Evolutionary conservation across 2,797 vertebrate genomes (phyloP), one percentile per base, ranked within the genome.

Genomic region (Siniperca undulata): DNA sequence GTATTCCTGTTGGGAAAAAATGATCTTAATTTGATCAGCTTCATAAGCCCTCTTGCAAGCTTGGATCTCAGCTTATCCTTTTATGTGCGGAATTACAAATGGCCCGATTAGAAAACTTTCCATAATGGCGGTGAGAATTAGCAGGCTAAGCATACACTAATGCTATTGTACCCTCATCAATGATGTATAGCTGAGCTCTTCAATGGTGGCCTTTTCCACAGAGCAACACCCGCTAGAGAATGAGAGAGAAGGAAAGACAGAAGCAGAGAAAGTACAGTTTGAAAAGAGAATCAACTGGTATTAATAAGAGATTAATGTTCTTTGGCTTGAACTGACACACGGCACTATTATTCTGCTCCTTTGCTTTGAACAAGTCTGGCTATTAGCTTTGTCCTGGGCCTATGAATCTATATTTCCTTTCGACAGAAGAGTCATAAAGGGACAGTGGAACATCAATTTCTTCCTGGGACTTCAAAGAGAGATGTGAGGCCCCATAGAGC

Each of bases 231-330:
- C 90, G 50, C 83, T 79, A 50, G 85, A 90, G 86, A 83, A 75
- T 14, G 74, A 80, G 62, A 40, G 60, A 69, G 70, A 64, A 53
- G 70, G 42, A 68, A 74, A 81, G 85, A 88, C 74, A 81, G 88
- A 89, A 71, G 87, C 78, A 24, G 59, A 58, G 73, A 77, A 86
- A 89, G 90, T 86, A 84, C 79, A 71, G 84, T 90, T 92, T 89
- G 82, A 89, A 94, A 89, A 83, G 88, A 90, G 81, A 93, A 92
- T 93, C 84, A 92, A 92, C 91, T 91, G 86, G 87, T 92, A 91
- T 93, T 94, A 94, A 93, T 94, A 92, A 84, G 87, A 93, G 82
- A 94, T 94, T 90, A 91, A 94, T 94, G 88, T 90, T 92, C 84
- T 91, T 91, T 93, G 74, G 88, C 89, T 91, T 83, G 34, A 90